phyloP scores from a whole-genome alignment of 1,140 invertebrate species.

The Drosophila sturtevanti region DNA sequence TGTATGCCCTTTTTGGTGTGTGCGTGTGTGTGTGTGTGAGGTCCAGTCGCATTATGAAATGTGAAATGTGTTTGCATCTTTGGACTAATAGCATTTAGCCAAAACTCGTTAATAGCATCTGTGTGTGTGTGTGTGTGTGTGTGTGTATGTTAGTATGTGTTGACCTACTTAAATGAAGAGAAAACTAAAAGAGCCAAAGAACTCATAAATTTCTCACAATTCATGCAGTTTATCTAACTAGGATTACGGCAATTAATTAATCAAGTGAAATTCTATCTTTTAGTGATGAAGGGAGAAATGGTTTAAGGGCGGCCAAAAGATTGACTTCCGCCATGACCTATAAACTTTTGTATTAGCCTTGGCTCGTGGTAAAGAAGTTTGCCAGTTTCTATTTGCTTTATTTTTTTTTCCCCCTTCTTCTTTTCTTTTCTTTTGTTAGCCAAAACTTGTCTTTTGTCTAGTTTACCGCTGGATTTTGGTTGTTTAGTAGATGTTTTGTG shows the following conservation, averaged over 20 bases:
- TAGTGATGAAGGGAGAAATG: background rate
- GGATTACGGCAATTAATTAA: slow-evolving; percentile 73
- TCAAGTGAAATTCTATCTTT: slow-evolving; percentile 48
- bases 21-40: background rate
- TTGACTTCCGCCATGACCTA: slow-evolving; percentile 22
- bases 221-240: slow-evolving; percentile 67
- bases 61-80: slow-evolving; percentile 12
- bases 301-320: background rate
- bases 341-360: slow-evolving; percentile 38
- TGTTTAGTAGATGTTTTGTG: slow-evolving; percentile 38
- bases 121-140: background rate
- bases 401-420: background rate
- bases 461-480: slow-evolving; percentile 31
- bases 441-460: slow-evolving; percentile 35
- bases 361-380: slow-evolving; percentile 29
- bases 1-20: slow-evolving; percentile 5
- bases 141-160: background rate
- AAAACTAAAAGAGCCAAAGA: background rate
- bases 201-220: slow-evolving; percentile 55
- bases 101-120: slow-evolving; percentile 64
- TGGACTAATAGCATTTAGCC: slow-evolving; percentile 23
- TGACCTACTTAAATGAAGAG: slow-evolving; percentile 45
- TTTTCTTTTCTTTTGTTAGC: slow-evolving; percentile 26
- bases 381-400: slow-evolving; percentile 28
- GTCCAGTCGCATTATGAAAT: slow-evolving; percentile 17